Percentiles rank a stretch among this genome's conserved stretches.
Conservation (phyloP, 2,113 vertebrate genomes). For the Sorex araneus region DNA sequence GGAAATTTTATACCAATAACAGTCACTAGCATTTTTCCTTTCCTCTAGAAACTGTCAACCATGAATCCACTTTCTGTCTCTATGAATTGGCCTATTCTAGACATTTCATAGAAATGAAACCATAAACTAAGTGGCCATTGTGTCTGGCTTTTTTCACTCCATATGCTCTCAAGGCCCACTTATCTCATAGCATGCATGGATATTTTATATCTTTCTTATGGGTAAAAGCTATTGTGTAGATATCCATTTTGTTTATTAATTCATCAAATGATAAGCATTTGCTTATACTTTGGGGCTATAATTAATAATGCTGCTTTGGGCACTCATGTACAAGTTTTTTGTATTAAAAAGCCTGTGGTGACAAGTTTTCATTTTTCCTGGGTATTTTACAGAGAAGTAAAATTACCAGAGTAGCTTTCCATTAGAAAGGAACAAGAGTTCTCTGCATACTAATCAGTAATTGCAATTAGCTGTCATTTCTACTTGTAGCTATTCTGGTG, state of each 20-base stretch:
- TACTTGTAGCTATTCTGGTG: background rate
- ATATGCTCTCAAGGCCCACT: background rate
- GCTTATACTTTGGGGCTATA: background rate
- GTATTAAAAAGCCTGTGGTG: background rate
- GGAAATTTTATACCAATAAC: conserved; percentile 8
- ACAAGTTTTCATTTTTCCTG: background rate
- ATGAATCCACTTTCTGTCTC: background rate
- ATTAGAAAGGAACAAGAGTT: background rate
- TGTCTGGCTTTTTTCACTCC: conserved; percentile 2
- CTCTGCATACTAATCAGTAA: background rate
- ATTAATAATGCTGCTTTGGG: conserved; percentile 24
- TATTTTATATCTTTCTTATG: background rate
- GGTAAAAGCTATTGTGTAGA: background rate
- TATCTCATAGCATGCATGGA: background rate
- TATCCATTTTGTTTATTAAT: background rate
- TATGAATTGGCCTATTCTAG: background rate
- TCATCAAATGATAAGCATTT: conserved; percentile 24
- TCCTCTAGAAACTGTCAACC: background rate
- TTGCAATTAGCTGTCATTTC: background rate
- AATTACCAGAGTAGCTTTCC: background rate
- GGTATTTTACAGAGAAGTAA: background rate
- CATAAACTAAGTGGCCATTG: background rate
- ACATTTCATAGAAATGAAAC: conserved; percentile 7
- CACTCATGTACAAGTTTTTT: background rate
- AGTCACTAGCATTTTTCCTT: background rate